Conservation (phyloP, 1,140 invertebrate species). For the Drosophila rufa region DNA sequence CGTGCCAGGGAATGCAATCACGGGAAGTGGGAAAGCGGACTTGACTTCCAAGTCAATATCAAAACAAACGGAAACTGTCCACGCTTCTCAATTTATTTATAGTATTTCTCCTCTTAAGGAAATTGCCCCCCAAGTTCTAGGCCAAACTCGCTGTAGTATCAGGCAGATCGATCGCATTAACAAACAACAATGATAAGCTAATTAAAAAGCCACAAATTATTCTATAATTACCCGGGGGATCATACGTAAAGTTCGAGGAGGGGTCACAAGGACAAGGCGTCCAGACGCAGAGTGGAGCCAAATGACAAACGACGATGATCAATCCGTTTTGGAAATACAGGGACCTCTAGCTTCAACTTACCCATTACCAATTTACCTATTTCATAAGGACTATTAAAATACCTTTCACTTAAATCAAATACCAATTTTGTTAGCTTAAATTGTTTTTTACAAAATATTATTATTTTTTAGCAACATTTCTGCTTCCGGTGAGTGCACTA, state of each 20-base stretch:
- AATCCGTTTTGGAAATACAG: slow-evolving; percentile 45
- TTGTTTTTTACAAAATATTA: too few species aligned
- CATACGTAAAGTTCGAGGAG: slow-evolving; percentile 29
- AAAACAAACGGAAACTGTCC: slow-evolving; percentile 12
- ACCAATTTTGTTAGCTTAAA: too few species aligned
- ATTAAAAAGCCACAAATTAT: slow-evolving; percentile 62
- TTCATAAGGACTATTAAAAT: background rate
- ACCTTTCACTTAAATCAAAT: too few species aligned
- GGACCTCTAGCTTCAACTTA: too few species aligned
- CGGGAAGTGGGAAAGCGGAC: background rate
- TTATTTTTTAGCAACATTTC: too few species aligned
- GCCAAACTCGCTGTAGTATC: slow-evolving; percentile 14
- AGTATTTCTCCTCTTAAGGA: background rate
- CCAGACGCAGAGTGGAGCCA: slow-evolving; percentile 17
- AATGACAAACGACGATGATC: slow-evolving; percentile 42
- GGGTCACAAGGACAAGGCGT: slow-evolving; percentile 43
- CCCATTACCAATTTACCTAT: too few species aligned
- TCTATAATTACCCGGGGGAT: slow-evolving; percentile 47
- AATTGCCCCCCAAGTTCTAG: slow-evolving; percentile 1
- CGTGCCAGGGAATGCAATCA: slow-evolving; percentile 15
- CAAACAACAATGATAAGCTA: slow-evolving; percentile 46
- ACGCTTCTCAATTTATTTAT: slow-evolving; percentile 7
- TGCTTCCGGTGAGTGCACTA: background rate
- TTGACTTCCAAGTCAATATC: slow-evolving; percentile 20
- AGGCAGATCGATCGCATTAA: slow-evolving; percentile 60